Conservation (phyloP, 2,113 vertebrate species). For the Bos indicus region DNA sequence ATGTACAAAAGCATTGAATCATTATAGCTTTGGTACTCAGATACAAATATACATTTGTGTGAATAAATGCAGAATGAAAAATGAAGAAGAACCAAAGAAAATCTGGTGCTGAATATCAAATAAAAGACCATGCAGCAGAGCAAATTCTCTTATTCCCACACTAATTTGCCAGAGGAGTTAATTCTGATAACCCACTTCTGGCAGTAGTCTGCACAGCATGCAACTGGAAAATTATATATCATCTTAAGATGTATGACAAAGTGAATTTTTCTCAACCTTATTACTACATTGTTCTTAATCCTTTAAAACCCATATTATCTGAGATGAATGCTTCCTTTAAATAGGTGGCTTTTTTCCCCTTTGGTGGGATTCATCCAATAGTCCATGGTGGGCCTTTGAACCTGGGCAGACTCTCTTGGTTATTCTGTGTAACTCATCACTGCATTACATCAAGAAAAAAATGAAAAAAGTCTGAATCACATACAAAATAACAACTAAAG, state of each 20-base stretch:
- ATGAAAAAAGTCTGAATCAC: not conserved
- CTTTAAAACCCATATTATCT: conserved; percentile 43
- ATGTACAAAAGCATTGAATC: conserved; percentile 22
- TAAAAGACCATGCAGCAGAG: not conserved
- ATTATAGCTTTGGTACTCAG: not conserved
- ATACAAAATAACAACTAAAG: conserved; percentile 20
- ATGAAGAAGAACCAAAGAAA: conserved; percentile 43
- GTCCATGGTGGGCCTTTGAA: not conserved
- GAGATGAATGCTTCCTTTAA: conserved; percentile 43
- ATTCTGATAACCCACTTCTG: conserved; percentile 53
- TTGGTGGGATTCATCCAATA: conserved; percentile 43
- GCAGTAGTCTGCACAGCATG: conserved; percentile 20
- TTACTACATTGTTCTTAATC: conserved; percentile 15
- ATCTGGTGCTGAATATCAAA: conserved; percentile 37
- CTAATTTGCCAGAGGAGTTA: conserved; percentile 60
- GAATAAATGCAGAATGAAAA: conserved; percentile 34
- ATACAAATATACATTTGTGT: conserved; percentile 28
- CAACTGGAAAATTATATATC: conserved; percentile 24
- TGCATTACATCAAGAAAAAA: not conserved
- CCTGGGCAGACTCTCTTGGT: not conserved
- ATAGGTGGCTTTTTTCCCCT: not conserved
- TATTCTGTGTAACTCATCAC: not conserved
- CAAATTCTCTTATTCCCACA: conserved; percentile 50
- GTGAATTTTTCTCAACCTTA: not conserved
- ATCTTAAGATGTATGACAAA: conserved; percentile 38